A percentile compares a stretch with the other conserved stretches of the same genome.
These are phyloP conservation scores for Congeria kusceri DNA, from an alignment of 2,888 invertebrate species.

Conservation along the genomic window DNA sequence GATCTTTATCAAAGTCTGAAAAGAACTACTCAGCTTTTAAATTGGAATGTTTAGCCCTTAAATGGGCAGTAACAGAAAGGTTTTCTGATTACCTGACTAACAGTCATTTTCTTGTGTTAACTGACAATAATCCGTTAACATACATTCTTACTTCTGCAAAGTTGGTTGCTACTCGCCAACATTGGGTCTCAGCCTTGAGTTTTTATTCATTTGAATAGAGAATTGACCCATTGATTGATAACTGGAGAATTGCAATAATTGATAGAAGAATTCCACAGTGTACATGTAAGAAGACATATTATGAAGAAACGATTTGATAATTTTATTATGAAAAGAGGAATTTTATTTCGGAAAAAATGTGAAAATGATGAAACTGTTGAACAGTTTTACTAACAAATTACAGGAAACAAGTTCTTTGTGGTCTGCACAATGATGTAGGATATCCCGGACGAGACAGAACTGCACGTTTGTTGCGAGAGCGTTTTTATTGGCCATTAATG, in stretches of 20 bases:
- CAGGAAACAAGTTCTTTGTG: not conserved
- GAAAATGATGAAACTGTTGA: not conserved
- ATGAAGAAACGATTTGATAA: not conserved
- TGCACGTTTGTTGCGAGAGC: not conserved
- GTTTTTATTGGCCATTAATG: not conserved
- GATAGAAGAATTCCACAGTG: not conserved
- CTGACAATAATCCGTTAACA: not conserved
- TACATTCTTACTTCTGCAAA: not conserved
- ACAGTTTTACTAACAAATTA: not conserved
- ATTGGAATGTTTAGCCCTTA: no score
- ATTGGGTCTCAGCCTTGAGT: not conserved
- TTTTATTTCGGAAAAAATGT: not conserved
- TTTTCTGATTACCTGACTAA: no score
- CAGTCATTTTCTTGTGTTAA: no score
- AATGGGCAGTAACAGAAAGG: no score
- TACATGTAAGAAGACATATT: not conserved
- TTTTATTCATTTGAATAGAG: not conserved
- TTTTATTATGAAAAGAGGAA: not conserved
- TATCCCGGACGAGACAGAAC: not conserved
- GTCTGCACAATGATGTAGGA: constrained; percentile 2
- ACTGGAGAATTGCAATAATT: not conserved
- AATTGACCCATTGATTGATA: not conserved
- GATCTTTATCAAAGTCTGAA: no score
- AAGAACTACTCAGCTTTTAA: no score
- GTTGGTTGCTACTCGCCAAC: not conserved